Base-by-base conservation (phyloP, 2,113 vertebrate species). In the Campylorhamphus procurvoides region DNA sequence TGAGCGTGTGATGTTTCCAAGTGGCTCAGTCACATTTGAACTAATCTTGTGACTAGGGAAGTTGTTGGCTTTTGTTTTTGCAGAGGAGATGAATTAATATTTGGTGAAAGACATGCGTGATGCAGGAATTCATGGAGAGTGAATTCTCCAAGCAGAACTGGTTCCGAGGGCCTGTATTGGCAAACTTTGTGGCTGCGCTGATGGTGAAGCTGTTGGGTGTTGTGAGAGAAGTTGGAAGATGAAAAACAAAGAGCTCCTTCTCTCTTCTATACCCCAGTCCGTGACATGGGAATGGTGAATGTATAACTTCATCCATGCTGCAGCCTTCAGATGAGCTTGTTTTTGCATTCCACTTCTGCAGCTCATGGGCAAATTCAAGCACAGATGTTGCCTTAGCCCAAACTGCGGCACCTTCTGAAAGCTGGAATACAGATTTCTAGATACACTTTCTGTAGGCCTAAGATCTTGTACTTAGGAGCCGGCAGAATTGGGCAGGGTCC, bases 1-100 rank as follows among this genome's bases (percentile, higher is more conserved):
- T 55, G 46, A 82, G 60, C 0, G 0, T 0, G 0, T 63, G 23
- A 46, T 47, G 7, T 74, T 89, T 93, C 76, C 1, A 10, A 47
- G 50, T 67, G 69, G 59, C 55, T 90, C 55, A 90, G 17, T 69
- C 76, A 69, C 33, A 31, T n/a, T 63, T 55, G 56, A 89, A 25
- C 42, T 94, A 47, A 81, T 84, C 73, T 73, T 1, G 0, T 84
- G 81, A 71, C 77, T 78, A 24, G 42, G 71, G 39, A 86, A 94
- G n/a, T 28, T 90, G 58, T 69, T 73, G 46, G 20, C 42, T 84
- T 90, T 84, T 46, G 7, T 84, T 94, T 87, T 75, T 64, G 47
- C 69, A 74, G 56, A 74, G 59, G 31, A 89, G 44, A 58, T 68
- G 40, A 49, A 14, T 56, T 44, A 49, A 18, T 40, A 89, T 73